Percentiles rank a stretch among this genome's conserved stretches.
phyloP scores from a whole-genome alignment of 64 coral and sea anemone genomes.

The Stichodactyla helianthus region DNA sequence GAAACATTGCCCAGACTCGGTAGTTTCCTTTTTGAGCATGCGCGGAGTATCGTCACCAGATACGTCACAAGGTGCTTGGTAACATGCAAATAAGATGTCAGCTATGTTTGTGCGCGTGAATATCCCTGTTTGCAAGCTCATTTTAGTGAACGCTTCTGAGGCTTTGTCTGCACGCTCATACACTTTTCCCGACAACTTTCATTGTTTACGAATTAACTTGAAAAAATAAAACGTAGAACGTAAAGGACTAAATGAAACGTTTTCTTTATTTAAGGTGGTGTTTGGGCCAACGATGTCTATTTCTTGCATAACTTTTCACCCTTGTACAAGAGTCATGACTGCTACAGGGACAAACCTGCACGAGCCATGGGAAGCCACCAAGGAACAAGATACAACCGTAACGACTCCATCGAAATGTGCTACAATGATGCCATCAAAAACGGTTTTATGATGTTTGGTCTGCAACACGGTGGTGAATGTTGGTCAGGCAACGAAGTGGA shows the following conservation, averaged over 20 bases:
- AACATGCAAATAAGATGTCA: too few relatives aligned
- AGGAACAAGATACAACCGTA: conserved; percentile 26
- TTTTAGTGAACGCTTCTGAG: too few relatives aligned
- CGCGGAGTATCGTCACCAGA: too few relatives aligned
- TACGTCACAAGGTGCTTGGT: too few relatives aligned
- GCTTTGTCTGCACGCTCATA: too few relatives aligned
- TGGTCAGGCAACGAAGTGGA: conserved; percentile 24
- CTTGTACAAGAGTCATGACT: not conserved
- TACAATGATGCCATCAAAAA: conserved; percentile 20
- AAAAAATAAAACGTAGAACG: too few relatives aligned
- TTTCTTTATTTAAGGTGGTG: not conserved
- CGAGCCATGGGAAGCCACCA: conserved; percentile 25
- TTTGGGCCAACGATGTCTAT: conserved; percentile 1
- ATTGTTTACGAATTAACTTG: too few relatives aligned
- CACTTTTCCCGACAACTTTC: too few relatives aligned
- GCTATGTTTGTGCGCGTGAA: too few relatives aligned
- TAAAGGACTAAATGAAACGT: not conserved
- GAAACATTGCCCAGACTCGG: too few relatives aligned
- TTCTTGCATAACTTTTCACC: not conserved
- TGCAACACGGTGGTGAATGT: conserved; percentile 47
- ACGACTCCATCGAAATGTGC: conserved; percentile 36
- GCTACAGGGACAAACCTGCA: conserved; percentile 5
- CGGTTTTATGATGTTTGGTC: conserved; percentile 39
- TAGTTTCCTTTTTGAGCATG: too few relatives aligned
- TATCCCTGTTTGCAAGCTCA: too few relatives aligned